These are phyloP conservation scores for Etheostoma cragini DNA, from an alignment of 2,113 vertebrate species.

Conservation along the genomic window DNA sequence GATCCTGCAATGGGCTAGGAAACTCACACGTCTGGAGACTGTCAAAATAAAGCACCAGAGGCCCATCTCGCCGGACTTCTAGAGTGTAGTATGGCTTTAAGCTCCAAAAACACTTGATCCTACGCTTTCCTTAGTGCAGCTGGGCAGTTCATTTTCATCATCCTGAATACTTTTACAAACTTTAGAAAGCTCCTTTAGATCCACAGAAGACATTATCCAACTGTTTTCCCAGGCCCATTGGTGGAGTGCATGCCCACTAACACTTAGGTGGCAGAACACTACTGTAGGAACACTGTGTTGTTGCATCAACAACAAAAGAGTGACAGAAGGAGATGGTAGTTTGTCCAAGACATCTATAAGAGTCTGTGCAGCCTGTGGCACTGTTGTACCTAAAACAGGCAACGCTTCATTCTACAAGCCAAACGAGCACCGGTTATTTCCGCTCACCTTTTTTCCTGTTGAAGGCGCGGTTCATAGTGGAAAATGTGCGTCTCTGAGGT, in stretches of 20 bases:
- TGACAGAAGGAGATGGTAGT: background rate
- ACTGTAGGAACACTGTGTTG: background rate
- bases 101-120: background rate
- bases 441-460: slow-evolving; percentile 93
- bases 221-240: too few relatives aligned
- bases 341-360: background rate
- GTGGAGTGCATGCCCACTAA: background rate
- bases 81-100: background rate
- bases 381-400: background rate
- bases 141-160: too few relatives aligned
- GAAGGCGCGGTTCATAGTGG: slow-evolving; percentile 94
- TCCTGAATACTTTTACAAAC: background rate
- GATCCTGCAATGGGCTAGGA: too few relatives aligned
- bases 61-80: background rate
- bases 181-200: background rate
- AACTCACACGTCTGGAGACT: background rate
- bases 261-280: background rate
- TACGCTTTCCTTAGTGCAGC: background rate
- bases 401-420: background rate
- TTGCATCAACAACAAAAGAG: background rate
- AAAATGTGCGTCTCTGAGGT: slow-evolving; percentile 66
- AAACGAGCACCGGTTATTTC: background rate
- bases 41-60: background rate
- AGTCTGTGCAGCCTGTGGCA: background rate
- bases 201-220: background rate